These are phyloP conservation scores for Rhincodon typus DNA, from an alignment of 2,797 vertebrate species.

Conservation along the genomic window DNA sequence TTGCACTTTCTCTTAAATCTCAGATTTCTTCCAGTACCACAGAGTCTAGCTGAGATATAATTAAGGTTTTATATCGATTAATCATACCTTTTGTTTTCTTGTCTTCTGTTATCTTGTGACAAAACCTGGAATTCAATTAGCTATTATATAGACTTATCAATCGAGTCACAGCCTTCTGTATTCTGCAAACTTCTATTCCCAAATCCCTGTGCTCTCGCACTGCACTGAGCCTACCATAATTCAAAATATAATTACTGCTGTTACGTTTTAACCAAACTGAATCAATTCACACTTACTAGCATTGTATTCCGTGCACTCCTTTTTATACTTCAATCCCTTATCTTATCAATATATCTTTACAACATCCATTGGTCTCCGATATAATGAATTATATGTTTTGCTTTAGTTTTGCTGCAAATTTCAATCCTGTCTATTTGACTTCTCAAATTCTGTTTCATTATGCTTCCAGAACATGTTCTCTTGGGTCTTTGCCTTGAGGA, in stretches of 20 bases:
- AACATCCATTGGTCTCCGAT: not conserved
- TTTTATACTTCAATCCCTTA: not conserved
- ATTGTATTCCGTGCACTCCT: not conserved
- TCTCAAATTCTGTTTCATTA: too few species aligned
- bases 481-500: too few species aligned
- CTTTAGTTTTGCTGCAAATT: not conserved
- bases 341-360: not conserved
- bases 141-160: not conserved
- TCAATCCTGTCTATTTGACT: not conserved
- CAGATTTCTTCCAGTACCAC: too few species aligned
- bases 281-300: constrained; percentile 7
- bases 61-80: not conserved
- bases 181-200: not conserved
- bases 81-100: not conserved
- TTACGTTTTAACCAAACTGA: constrained; percentile 14
- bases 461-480: too few species aligned
- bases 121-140: constrained; percentile 14
- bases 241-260: not conserved
- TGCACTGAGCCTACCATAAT: not conserved
- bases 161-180: not conserved
- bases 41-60: not conserved
- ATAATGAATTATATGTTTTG: constrained; percentile 1
- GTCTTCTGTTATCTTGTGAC: not conserved
- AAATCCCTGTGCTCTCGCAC: not conserved
- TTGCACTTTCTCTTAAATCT: not conserved